Conservation (phyloP, 2,888 invertebrate genomes). For the Cacoxenus indagator region DNA sequence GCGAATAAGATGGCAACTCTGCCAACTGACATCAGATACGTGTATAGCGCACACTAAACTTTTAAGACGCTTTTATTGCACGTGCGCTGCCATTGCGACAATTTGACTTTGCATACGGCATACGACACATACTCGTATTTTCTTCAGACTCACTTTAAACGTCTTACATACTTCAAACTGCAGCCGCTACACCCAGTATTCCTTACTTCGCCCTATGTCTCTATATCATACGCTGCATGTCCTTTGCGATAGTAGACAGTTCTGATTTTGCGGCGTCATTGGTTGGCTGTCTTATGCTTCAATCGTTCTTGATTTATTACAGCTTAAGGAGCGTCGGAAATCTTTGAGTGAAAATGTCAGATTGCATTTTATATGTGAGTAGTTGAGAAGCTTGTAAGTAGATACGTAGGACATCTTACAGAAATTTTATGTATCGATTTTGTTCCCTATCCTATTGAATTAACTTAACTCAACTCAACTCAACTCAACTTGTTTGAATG, state of each 20-base stretch:
- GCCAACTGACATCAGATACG: constrained; percentile 40
- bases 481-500: neutral
- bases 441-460: neutral
- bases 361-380: neutral
- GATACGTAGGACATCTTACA: too few species aligned
- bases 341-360: neutral
- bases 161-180: constrained; percentile 8
- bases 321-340: neutral
- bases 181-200: constrained; percentile 26
- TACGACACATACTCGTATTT: neutral
- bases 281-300: neutral
- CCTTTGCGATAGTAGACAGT: too few species aligned
- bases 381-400: neutral
- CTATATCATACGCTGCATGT: neutral
- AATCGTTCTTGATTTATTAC: constrained; percentile 16
- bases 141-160: neutral
- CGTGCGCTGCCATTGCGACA: constrained; percentile 9
- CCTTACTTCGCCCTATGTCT: neutral
- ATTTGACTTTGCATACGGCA: neutral
- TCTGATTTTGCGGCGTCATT: neutral
- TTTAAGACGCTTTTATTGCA: constrained; percentile 61
- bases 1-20: neutral
- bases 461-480: too few species aligned
- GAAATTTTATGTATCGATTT: neutral
- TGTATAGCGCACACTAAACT: constrained; percentile 52